A percentile compares a stretch with the other conserved stretches of the same genome.
Evolutionary conservation across 2,797 vertebrate species (phyloP).

Genomic region (Myotis pilosus): DNA sequence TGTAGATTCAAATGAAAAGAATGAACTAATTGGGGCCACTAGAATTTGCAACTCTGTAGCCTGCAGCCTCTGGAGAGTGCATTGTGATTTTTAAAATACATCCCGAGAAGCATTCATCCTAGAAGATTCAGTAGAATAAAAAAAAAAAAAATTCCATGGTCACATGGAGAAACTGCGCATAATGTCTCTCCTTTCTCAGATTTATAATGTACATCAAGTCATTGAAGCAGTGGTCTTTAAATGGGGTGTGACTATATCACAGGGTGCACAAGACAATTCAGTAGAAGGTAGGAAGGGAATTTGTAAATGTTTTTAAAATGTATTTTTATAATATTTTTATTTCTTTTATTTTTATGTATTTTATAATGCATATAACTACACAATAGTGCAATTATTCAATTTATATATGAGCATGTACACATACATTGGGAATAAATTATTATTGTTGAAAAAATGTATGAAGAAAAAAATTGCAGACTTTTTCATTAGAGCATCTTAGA

Average conservation of each 20-base stretch:
- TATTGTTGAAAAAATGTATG: neutral
- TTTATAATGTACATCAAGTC: neutral
- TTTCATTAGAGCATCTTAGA: constrained; percentile 32
- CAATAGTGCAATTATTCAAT: neutral
- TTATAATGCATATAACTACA: neutral
- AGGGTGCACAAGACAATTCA: neutral
- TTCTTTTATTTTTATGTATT: neutral
- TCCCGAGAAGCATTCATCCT: neutral
- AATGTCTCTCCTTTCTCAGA: neutral
- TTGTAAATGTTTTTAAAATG: neutral
- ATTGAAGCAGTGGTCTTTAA: neutral
- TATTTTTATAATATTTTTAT: neutral
- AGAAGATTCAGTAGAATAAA: neutral
- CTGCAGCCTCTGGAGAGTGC: neutral
- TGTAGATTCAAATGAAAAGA: neutral
- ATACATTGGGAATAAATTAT: neutral
- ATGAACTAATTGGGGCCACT: neutral
- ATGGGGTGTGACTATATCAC: neutral
- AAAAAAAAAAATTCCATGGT: neutral
- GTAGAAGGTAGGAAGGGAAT: neutral
- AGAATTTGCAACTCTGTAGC: neutral
- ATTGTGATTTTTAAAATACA: neutral
- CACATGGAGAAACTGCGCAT: neutral
- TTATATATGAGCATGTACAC: neutral
- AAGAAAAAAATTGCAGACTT: neutral